Conservation (phyloP, 2,888 invertebrate species). For the Endotricha flammealis region DNA sequence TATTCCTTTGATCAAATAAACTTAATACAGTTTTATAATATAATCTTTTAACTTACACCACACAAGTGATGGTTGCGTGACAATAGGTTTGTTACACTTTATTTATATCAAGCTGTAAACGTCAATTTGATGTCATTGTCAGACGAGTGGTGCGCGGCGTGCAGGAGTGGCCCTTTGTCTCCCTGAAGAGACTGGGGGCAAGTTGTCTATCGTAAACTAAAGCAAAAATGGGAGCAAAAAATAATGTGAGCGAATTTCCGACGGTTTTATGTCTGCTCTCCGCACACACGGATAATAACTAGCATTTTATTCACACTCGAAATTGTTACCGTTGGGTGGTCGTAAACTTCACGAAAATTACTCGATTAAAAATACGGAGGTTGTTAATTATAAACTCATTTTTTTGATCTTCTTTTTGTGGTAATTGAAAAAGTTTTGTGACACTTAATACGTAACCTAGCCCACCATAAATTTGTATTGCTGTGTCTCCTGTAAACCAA, state of each 20-base stretch:
- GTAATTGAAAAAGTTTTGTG: background rate
- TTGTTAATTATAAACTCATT: background rate
- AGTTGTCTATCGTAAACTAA: background rate
- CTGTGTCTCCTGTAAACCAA: too few species aligned
- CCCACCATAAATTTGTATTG: too few species aligned
- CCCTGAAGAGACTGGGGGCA: background rate
- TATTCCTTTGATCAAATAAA: too few species aligned
- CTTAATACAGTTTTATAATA: conserved; percentile 11
- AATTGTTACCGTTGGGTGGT: conserved; percentile 1
- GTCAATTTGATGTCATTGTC: conserved; percentile 30
- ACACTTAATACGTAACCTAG: too few species aligned
- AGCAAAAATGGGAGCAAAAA: background rate
- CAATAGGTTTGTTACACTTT: conserved; percentile 42
- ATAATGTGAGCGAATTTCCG: background rate
- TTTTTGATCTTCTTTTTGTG: background rate
- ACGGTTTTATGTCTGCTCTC: background rate
- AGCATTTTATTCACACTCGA: conserved; percentile 1
- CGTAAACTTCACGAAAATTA: background rate
- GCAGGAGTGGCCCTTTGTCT: conserved; percentile 5
- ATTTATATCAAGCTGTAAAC: conserved; percentile 54
- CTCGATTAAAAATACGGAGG: background rate
- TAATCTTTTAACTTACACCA: conserved; percentile 12
- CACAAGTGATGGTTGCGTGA: conserved; percentile 19
- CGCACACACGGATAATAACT: background rate
- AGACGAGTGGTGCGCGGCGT: conserved; percentile 8